Base-by-base conservation (phyloP, 1,140 invertebrate genomes). In the Lucilia sericata region DNA sequence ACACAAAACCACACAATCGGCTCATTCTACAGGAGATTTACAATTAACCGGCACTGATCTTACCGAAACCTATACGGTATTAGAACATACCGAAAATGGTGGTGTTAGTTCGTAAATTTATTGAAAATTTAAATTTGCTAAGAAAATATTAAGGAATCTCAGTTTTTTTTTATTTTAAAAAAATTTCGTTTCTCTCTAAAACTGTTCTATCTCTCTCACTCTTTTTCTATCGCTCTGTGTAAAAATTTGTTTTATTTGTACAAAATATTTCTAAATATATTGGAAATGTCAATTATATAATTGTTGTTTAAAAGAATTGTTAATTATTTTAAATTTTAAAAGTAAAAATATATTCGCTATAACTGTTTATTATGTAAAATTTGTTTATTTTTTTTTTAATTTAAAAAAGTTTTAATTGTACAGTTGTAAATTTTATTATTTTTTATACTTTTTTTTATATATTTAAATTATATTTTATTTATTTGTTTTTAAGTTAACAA, bases 1-100 rank as follows among this genome's bases (percentile, higher is more conserved):
- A 14, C 90, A 91, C 78, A 90, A 91, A 84, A 84, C 89, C 30
- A 70, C 55, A 36, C 55, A 78, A 49, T 14, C 84, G n/a, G 51
- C 84, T 17, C 76, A 80, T 49, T 80, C 76, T 10, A 80, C 76
- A 7, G 76, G 76, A 25, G 76, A 80, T 49, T 49, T 80, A 51
- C 76, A 80, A 51, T 51, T 80, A 30, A 80, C 42, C 76, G 76
- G 76, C 25, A 80, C 42, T 34, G 76, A 80, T 80, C 30, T 80
- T 10, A 49, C 42, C 12, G 76, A 80, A 51, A 49, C 76, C 42
- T 80, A 80, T 80, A 80, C 76, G 2, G 76, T 80, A 10, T 21
- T 80, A 12, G 76, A 80, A 80, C 76, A 80, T 49, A 12, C 42
- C 21, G 76, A 80, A 19, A 80, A 80, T 80, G 76, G 76, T 21